These are phyloP conservation scores for Thamnophis elegans DNA, from an alignment of 2,797 vertebrate genomes.

Conservation along the genomic window DNA sequence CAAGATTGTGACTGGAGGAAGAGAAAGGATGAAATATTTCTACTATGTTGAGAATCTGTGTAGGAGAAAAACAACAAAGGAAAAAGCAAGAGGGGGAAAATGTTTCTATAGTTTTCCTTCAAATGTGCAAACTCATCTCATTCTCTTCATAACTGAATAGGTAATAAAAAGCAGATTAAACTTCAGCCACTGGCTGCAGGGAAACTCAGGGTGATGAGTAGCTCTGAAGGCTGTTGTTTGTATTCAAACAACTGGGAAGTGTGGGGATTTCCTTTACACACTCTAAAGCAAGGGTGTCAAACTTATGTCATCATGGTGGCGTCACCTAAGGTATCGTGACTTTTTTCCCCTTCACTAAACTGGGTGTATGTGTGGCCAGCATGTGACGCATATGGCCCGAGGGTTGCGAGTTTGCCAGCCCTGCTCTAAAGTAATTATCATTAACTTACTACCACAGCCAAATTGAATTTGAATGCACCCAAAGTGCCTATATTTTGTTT, in stretches of 20 bases:
- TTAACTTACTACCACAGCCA: neutral
- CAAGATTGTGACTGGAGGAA: slow-evolving; percentile 24
- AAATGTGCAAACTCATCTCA: slow-evolving; percentile 51
- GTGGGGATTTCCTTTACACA: neutral
- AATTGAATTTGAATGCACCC: neutral
- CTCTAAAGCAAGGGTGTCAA: no score
- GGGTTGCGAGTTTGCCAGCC: no score
- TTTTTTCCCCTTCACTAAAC: no score
- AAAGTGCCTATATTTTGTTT: neutral
- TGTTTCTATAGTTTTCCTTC: neutral
- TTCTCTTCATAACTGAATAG: slow-evolving; percentile 55
- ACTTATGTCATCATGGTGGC: rapidly evolving
- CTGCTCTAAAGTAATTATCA: neutral
- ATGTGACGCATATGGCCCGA: no score
- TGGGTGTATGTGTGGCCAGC: no score
- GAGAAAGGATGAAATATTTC: slow-evolving; percentile 54
- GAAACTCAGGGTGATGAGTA: slow-evolving; percentile 19
- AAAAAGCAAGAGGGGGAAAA: slow-evolving; percentile 33
- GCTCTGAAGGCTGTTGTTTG: slow-evolving; percentile 47
- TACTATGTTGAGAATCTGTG: slow-evolving; percentile 53
- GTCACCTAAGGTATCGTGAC: no score
- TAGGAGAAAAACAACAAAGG: slow-evolving; percentile 51
- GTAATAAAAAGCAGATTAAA: slow-evolving; percentile 59
- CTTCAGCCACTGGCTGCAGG: slow-evolving; percentile 50
- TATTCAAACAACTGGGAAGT: slow-evolving; percentile 55